These are phyloP conservation scores for Psammodynastes pulverulentus DNA, from an alignment of 2,113 vertebrate species.

Conservation along the genomic window DNA sequence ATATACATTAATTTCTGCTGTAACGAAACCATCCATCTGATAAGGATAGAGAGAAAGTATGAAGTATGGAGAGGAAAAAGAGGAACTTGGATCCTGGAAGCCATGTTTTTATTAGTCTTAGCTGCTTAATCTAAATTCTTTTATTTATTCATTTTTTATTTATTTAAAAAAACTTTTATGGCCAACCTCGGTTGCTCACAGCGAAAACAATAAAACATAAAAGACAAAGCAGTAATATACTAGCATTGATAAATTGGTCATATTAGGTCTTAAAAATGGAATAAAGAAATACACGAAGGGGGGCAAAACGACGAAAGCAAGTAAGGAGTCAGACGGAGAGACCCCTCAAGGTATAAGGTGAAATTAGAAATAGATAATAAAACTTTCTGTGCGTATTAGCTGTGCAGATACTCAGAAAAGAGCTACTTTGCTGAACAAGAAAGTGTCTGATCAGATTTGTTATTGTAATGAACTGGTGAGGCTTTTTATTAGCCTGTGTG, in stretches of 20 bases:
- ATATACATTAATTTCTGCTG: neutral
- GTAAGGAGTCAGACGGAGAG: neutral
- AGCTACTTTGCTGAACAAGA: constrained; percentile 21
- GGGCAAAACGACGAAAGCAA: neutral
- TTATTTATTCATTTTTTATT: neutral
- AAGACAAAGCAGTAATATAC: neutral
- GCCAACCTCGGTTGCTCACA: neutral
- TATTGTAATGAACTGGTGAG: constrained; percentile 20
- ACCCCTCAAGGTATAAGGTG: neutral
- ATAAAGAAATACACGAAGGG: neutral
- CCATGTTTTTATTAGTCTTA: neutral
- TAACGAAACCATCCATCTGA: neutral
- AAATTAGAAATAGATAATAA: neutral
- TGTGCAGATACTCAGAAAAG: constrained; percentile 14
- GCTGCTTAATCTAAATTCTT: neutral
- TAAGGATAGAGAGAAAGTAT: neutral
- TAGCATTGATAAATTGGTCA: neutral
- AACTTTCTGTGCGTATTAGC: constrained; percentile 13
- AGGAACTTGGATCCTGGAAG: neutral
- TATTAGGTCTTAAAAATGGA: neutral
- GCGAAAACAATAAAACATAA: neutral
- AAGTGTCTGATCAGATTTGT: neutral
- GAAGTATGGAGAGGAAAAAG: neutral
- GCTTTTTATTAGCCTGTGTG: neutral
- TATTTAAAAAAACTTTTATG: neutral